A percentile compares a stretch with the other conserved stretches of the same genome.
Evolutionary conservation across 2,888 invertebrate species (phyloP).

Genomic region (Heliconius sara): DNA sequence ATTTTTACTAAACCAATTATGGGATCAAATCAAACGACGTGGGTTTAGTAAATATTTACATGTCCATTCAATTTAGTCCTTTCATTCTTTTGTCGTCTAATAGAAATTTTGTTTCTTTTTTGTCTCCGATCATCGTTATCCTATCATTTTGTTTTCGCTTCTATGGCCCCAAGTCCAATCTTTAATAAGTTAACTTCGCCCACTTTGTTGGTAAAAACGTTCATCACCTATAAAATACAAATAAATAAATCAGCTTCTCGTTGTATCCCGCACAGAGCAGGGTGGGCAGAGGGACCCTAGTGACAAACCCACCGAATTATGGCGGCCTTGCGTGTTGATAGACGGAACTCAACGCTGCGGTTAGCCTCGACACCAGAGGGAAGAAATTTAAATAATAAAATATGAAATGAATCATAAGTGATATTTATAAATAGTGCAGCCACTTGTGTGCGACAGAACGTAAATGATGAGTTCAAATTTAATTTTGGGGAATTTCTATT

Average conservation of each 20-base stretch:
- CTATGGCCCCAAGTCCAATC: background rate
- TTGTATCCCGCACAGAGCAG: too few species aligned
- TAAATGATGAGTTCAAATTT: too few species aligned
- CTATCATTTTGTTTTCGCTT: background rate
- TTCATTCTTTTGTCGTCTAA: background rate
- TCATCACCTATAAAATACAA: constrained; percentile 8
- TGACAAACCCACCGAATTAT: too few species aligned
- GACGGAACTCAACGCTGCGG: too few species aligned
- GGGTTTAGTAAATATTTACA: background rate
- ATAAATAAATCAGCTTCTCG: too few species aligned
- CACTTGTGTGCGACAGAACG: too few species aligned
- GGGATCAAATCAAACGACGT: too few species aligned
- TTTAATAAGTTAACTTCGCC: background rate
- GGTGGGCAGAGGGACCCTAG: too few species aligned
- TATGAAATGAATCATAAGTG: background rate
- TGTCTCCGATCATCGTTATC: background rate
- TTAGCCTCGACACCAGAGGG: too few species aligned
- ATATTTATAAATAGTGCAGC: too few species aligned
- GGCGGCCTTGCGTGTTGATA: too few species aligned
- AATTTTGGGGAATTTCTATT: background rate
- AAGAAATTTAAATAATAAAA: background rate
- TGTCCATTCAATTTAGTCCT: background rate
- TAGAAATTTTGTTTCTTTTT: background rate
- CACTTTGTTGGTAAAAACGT: constrained; percentile 4
- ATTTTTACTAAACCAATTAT: background rate